Evolutionary conservation across 1,140 invertebrate species (phyloP), one percentile per base, ranked within the genome.

Genomic region (Drosophila novamexicana): DNA sequence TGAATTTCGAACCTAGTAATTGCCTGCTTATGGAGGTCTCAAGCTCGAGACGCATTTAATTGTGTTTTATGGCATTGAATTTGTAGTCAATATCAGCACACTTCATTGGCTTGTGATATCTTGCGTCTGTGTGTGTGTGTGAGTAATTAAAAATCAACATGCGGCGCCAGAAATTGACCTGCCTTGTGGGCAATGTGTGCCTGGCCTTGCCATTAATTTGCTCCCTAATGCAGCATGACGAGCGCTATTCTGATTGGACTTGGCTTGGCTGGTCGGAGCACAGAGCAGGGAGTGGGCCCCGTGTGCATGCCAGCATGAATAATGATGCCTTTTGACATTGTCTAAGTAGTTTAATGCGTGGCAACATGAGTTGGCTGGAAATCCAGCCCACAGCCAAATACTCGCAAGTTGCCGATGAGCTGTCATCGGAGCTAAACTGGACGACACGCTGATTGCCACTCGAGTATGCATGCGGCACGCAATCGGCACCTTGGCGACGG

Each of bases 341-440:
- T 89, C 85, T 89, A 89, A 89, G 81, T 81, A 79, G 70, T 88
- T 88, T 89, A 81, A 88, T 88, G 84, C 84, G 84, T 89, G 85
- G 71, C 73, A 81, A 78, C 84, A 66, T 89, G 84, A 89, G 81
- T 84, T 75, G 62, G 77, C 84, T 72, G 44, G 68, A 89, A 89
- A 90, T 84, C 84, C 77, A 89, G 84, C 84, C 77, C 68, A 57
- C 69, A 52, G 61, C 45, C 47, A 56, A 65, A 68, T 57, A 29
- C n/a, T 42, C 54, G 16, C 36, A 32, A 39, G 7, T 49, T 44
- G 34, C 32, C 62, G 72, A 64, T 68, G 70, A 64, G 66, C 62
- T 71, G 71, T 56, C 65, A 53, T 18, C 9, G n/a, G n/a, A 59
- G 56, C 63, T 67, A 58, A 71, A 71, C 69, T 67, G 71, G 64